Evolutionary conservation across 1,140 invertebrate species (phyloP).

Genomic region (Calephelis nemesis): DNA sequence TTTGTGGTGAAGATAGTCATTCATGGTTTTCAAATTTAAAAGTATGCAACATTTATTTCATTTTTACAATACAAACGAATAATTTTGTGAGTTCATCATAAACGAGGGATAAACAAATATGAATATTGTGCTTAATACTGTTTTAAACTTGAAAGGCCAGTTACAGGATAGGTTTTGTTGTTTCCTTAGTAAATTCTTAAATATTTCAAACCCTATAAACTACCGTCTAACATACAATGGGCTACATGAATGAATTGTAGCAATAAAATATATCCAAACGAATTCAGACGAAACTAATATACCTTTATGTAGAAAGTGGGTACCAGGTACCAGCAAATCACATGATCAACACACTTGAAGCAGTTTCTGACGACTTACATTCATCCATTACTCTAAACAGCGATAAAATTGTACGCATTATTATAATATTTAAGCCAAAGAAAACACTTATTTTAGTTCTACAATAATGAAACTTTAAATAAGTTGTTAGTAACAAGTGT

Average conservation of each 20-base stretch:
- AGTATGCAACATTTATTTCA: too few relatives aligned
- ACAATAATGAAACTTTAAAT: slow-evolving; percentile 63
- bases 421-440: slow-evolving; percentile 74
- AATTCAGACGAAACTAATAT: slow-evolving; percentile 63
- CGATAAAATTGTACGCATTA: slow-evolving; percentile 74
- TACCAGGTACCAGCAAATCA: slow-evolving; percentile 51
- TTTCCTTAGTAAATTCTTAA: slow-evolving; percentile 51
- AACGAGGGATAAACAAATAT: background rate
- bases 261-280: slow-evolving; percentile 58
- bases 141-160: background rate
- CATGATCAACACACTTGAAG: slow-evolving; percentile 57
- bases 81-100: too few relatives aligned
- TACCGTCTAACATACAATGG: slow-evolving; percentile 57
- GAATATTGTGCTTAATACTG: slow-evolving; percentile 24
- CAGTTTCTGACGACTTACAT: slow-evolving; percentile 59
- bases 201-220: slow-evolving; percentile 67
- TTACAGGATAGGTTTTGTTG: slow-evolving; percentile 36
- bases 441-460: slow-evolving; percentile 72
- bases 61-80: too few relatives aligned
- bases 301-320: slow-evolving; percentile 43
- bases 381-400: slow-evolving; percentile 58
- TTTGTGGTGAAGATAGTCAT: too few relatives aligned
- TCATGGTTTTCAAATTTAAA: too few relatives aligned
- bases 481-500: slow-evolving; percentile 60
- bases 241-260: slow-evolving; percentile 71